Conservation (phyloP, 2,113 vertebrate species). For the Eubucco bourcierii region DNA sequence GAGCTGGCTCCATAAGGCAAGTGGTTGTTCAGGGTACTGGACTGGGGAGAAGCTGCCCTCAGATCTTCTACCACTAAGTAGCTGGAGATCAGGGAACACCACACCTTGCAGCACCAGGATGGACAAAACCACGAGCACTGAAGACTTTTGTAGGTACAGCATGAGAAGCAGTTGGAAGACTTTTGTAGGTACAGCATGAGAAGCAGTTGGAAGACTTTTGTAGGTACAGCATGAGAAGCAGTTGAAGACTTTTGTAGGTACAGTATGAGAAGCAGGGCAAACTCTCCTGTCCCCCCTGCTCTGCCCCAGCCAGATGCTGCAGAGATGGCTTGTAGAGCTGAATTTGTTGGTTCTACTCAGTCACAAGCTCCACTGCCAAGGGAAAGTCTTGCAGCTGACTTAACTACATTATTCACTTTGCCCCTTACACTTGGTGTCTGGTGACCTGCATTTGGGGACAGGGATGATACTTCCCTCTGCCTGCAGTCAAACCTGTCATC, state of each 20-base stretch:
- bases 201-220: background rate
- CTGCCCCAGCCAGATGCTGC: background rate
- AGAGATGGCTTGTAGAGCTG: background rate
- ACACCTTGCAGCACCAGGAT: rapidly evolving
- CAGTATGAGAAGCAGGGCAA: background rate
- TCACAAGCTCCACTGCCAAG: background rate
- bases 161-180: too few species aligned
- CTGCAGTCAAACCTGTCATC: background rate
- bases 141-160: background rate
- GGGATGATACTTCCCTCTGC: background rate
- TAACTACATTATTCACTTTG: background rate
- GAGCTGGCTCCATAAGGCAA: background rate
- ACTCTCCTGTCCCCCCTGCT: background rate
- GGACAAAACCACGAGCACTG: background rate
- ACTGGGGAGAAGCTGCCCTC: background rate
- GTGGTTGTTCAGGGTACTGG: background rate
- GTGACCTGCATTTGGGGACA: background rate
- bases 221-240: background rate
- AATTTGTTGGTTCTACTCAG: background rate
- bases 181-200: background rate
- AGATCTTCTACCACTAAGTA: background rate
- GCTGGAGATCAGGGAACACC: background rate
- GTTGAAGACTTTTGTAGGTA: background rate
- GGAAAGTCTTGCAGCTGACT: background rate
- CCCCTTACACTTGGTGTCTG: background rate